A percentile compares a stretch with the other conserved stretches of the same genome.
Evolutionary conservation across 2,888 invertebrate genomes (phyloP).

Genomic region (Unio delphinus): DNA sequence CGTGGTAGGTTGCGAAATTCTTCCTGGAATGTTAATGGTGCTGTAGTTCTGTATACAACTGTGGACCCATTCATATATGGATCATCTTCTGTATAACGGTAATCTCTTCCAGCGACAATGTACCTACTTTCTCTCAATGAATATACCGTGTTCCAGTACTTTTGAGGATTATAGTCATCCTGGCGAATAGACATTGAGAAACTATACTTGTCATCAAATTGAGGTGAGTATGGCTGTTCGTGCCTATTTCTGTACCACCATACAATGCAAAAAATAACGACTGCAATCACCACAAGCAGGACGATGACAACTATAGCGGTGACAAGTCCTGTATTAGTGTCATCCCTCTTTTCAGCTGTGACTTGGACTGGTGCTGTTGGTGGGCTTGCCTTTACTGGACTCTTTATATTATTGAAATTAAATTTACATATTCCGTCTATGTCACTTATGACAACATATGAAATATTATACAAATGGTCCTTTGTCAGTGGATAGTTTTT

Average conservation of each 20-base stretch:
- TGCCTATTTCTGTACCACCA: conserved; percentile 40
- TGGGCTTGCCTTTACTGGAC: conserved; percentile 18
- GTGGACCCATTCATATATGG: conserved; percentile 25
- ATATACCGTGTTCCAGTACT: conserved; percentile 56
- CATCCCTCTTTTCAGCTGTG: neutral
- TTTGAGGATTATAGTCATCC: conserved; percentile 51
- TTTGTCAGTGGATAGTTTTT: conserved; percentile 83
- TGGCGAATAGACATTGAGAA: conserved; percentile 24
- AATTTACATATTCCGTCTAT: conserved; percentile 79
- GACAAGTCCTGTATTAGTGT: conserved; percentile 29
- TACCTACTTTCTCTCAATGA: conserved; percentile 51
- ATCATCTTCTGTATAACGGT: conserved; percentile 33
- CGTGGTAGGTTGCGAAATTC: conserved; percentile 65
- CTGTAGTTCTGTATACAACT: conserved; percentile 9
- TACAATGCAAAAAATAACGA: conserved; percentile 43
- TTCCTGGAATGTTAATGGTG: conserved; percentile 54
- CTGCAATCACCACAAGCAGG: conserved; percentile 39
- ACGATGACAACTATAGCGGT: conserved; percentile 50
- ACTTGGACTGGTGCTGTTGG: neutral
- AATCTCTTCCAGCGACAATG: conserved; percentile 51
- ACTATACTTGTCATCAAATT: conserved; percentile 36
- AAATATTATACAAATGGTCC: conserved; percentile 78
- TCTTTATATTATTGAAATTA: conserved; percentile 75
- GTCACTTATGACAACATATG: conserved; percentile 81
- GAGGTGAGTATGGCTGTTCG: conserved; percentile 21